Evolutionary conservation across 1,140 invertebrate genomes (phyloP).

Genomic region (Elysia chlorotica): DNA sequence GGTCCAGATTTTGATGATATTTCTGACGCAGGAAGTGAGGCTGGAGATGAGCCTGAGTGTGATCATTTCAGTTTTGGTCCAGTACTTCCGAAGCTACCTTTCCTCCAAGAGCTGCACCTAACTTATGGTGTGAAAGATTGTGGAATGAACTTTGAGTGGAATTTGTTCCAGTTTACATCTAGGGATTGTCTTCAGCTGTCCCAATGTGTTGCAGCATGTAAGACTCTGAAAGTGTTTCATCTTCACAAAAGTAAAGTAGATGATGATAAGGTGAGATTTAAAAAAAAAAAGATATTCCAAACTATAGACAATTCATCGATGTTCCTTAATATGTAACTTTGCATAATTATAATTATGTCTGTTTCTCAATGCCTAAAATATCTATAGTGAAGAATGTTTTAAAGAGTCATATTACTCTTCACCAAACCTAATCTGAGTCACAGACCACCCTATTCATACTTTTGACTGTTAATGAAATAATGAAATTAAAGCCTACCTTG

Average conservation of each 20-base stretch:
- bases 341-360: no score
- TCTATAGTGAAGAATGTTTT: no score
- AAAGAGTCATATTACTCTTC: no score
- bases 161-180: slow-evolving; percentile 62
- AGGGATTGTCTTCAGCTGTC: slow-evolving; percentile 59
- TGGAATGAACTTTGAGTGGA: slow-evolving; percentile 65
- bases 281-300: no score
- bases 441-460: no score
- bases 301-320: no score
- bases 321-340: no score
- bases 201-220: slow-evolving; percentile 56
- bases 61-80: slow-evolving; percentile 62
- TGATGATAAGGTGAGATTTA: slow-evolving; percentile 48
- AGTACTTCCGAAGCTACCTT: slow-evolving; percentile 51
- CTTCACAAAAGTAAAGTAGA: slow-evolving; percentile 57
- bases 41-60: slow-evolving; percentile 57
- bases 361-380: no score
- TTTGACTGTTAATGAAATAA: no score
- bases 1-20: slow-evolving; percentile 56
- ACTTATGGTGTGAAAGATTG: slow-evolving; percentile 61
- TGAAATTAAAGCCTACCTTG: no score
- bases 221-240: slow-evolving; percentile 52
- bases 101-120: slow-evolving; percentile 57
- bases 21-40: slow-evolving; percentile 56
- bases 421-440: no score